These are phyloP conservation scores for Gerris buenoi DNA, from an alignment of 1,140 invertebrate genomes.

Conservation along the genomic window DNA sequence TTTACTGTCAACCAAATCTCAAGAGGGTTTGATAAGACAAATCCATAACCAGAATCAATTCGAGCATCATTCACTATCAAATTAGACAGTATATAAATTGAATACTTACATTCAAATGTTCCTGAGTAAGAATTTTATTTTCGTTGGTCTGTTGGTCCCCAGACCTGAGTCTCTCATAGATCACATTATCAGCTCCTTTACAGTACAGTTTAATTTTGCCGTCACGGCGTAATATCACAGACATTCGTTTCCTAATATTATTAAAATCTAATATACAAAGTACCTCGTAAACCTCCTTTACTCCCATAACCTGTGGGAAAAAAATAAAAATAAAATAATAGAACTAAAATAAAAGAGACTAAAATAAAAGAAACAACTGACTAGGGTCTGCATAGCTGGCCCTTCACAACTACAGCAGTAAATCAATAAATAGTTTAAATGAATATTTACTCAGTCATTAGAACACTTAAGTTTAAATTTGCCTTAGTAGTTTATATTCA, in stretches of 20 bases:
- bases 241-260: slow-evolving; percentile 98
- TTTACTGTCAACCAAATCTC: no score
- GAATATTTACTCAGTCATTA: no score
- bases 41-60: no score
- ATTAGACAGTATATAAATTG: neutral
- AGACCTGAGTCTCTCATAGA: slow-evolving; percentile 77
- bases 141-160: slow-evolving; percentile 43
- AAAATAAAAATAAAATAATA: neutral
- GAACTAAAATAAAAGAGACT: neutral
- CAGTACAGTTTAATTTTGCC: slow-evolving; percentile 76
- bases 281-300: slow-evolving; percentile 80
- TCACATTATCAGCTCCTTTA: slow-evolving; percentile 97
- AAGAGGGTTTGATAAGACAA: no score
- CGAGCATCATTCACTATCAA: no score
- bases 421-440: no score
- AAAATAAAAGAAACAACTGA: neutral
- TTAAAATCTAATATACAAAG: slow-evolving; percentile 98
- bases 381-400: neutral
- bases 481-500: no score
- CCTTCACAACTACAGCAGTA: neutral
- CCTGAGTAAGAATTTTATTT: slow-evolving; percentile 65
- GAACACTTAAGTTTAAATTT: no score
- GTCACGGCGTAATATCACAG: slow-evolving; percentile 74
- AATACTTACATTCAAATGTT: slow-evolving; percentile 79
- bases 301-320: slow-evolving; percentile 45